Percentiles rank a stretch among this genome's conserved stretches.
phyloP scores from a whole-genome alignment of 1,140 invertebrate species.

The Drosophila oshimai region DNA sequence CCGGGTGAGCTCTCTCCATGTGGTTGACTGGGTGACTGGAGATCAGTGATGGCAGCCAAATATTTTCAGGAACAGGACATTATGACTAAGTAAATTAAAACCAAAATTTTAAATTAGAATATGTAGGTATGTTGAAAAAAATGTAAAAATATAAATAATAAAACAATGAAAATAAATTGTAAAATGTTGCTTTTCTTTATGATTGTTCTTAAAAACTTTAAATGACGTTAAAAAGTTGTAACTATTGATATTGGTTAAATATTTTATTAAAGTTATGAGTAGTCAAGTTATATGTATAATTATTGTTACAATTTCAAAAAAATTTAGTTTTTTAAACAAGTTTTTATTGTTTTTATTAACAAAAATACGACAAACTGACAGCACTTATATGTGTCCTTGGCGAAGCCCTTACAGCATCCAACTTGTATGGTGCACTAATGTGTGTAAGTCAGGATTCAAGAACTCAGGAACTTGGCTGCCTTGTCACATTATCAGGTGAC shows the following conservation, averaged over 20 bases:
- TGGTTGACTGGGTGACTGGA: background rate
- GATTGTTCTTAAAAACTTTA: too few species aligned
- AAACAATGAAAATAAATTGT: too few species aligned
- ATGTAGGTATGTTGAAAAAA: too few species aligned
- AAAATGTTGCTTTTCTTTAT: too few species aligned
- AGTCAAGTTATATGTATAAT: too few species aligned
- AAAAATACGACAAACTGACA: background rate
- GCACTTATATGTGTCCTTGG: background rate
- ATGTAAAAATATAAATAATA: too few species aligned
- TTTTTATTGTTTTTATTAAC: too few species aligned
- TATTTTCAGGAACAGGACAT: background rate
- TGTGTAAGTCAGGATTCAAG: constrained; percentile 15
- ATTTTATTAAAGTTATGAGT: too few species aligned
- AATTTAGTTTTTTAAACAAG: too few species aligned
- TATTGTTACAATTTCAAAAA: too few species aligned
- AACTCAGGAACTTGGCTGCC: constrained; percentile 35
- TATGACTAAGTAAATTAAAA: background rate
- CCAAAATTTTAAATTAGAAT: background rate
- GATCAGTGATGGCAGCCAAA: constrained; percentile 1
- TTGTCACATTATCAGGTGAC: constrained; percentile 63
- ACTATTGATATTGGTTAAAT: too few species aligned
- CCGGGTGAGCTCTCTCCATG: background rate
- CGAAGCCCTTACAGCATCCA: background rate
- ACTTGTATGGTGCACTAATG: constrained; percentile 18
- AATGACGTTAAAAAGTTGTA: too few species aligned